Percentiles rank a stretch among this genome's conserved stretches.
Evolutionary conservation across 2,888 invertebrate species (phyloP).

Genomic region (Lepetodrilus schrolli): DNA sequence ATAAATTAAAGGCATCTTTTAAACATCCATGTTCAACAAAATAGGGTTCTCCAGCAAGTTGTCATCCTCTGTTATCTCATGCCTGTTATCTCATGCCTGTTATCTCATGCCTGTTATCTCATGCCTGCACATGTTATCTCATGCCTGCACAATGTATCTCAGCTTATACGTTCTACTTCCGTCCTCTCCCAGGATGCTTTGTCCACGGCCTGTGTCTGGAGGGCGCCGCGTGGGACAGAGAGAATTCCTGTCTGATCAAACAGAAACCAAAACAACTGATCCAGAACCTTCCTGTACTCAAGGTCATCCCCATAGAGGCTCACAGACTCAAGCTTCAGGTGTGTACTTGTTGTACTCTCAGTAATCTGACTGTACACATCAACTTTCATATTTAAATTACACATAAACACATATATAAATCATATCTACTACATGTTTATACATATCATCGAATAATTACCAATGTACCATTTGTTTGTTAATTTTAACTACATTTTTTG

Average conservation of each 20-base stretch:
- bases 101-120: no score
- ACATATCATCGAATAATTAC: background rate
- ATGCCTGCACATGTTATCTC: no score
- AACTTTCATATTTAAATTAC: background rate
- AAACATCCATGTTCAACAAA: no score
- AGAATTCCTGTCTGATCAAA: constrained; percentile 82
- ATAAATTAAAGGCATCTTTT: no score
- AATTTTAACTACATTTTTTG: no score
- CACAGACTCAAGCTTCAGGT: constrained; percentile 89
- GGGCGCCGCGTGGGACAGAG: constrained; percentile 89
- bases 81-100: no score
- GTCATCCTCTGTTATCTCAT: no score
- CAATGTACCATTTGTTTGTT: no score
- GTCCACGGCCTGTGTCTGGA: constrained; percentile 83
- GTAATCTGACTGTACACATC: background rate
- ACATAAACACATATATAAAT: background rate
- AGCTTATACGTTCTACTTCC: no score
- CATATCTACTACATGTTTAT: background rate
- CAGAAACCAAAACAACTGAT: constrained; percentile 89
- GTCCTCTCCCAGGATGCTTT: constrained; percentile 76
- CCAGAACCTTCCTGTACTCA: constrained; percentile 89
- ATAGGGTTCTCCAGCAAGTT: no score
- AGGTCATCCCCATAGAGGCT: constrained; percentile 88
- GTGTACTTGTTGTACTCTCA: no score
- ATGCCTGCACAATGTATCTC: no score